These are phyloP conservation scores for Bombus cullumanus DNA, from an alignment of 1,140 invertebrate genomes.

Conservation along the genomic window DNA sequence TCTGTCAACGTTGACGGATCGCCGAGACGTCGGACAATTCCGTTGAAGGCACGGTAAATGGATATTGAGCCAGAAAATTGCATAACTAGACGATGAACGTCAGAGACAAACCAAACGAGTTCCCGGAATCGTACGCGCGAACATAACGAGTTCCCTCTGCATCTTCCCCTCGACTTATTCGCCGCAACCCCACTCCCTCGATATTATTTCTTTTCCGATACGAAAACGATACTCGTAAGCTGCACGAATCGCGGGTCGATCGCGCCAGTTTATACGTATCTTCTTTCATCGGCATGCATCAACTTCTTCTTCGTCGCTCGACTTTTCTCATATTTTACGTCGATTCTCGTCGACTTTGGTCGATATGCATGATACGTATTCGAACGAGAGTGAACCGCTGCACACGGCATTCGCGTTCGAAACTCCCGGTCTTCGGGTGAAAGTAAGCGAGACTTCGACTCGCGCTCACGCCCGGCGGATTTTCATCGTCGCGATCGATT, in stretches of 20 bases:
- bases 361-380: background rate
- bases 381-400: background rate
- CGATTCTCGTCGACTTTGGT: no score
- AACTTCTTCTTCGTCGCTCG: no score
- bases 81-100: slow-evolving; percentile 5
- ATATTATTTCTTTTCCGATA: slow-evolving; percentile 22
- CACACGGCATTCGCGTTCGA: background rate
- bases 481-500: background rate
- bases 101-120: background rate
- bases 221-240: slow-evolving; percentile 15
- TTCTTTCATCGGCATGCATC: no score
- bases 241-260: background rate
- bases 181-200: background rate
- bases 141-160: background rate
- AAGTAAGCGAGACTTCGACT: slow-evolving; percentile 38
- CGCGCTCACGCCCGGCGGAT: background rate
- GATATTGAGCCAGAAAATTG: slow-evolving; percentile 22
- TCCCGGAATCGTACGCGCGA: slow-evolving; percentile 33
- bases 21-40: background rate
- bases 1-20: background rate
- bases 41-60: no score
- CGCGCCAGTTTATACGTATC: background rate
- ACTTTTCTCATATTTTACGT: no score
- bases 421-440: slow-evolving; percentile 31
- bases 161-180: background rate